Base-by-base conservation (phyloP, 35 echinoderm and acorn worm species). In the Strongylocentrotus purpuratus region DNA sequence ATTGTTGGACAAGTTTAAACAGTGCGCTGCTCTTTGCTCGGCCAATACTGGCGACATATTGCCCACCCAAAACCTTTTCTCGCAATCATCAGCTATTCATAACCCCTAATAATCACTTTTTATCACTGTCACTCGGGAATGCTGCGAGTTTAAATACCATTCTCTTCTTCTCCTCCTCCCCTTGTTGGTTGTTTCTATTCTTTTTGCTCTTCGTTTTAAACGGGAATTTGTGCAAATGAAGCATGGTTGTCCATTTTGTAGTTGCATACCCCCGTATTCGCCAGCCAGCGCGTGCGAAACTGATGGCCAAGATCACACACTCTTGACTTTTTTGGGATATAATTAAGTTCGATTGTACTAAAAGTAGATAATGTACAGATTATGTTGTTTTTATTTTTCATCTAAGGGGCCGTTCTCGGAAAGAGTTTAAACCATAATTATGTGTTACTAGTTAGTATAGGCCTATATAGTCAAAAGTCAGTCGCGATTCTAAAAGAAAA, bases 111-210 rank as follows among this genome's bases (percentile, higher is more conserved):
- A 47, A 93, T 93, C 48, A 93, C 91, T 93, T 93, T 93, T 93
- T 93, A 93, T 93, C 91, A 93, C 91, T 93, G 91, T 93, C 91
- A 93, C 91, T 48, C 91, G 91, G 91, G 91, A 93, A 93, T 93
- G 91, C 48, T n/a, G 10, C 65, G 31, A 93, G 47, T 93, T 55
- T 93, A n/a, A 78, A 78, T 78, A 28, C 65, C 20, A 78, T 78
- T 78, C 91, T 20, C n/a, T 93, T 93, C 48, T 46, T 58, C 31
- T 58, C 13, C 48, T 13, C 47, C 31, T 93, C 33, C 85, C 25
- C 7, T n/a, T 33, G 33, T 86, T 33, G 45, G 11, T 33, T 46
- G 45, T 33, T 46, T 89, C 32, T 46, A 17, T 89, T 89, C 87
- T 46, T 13, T 31, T 46, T 9, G 2, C 85, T 86, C 7, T 86